A percentile compares a stretch with the other conserved stretches of the same genome.
These are phyloP conservation scores for Liasis olivaceus DNA, from an alignment of 2,797 vertebrate genomes.

Conservation along the genomic window DNA sequence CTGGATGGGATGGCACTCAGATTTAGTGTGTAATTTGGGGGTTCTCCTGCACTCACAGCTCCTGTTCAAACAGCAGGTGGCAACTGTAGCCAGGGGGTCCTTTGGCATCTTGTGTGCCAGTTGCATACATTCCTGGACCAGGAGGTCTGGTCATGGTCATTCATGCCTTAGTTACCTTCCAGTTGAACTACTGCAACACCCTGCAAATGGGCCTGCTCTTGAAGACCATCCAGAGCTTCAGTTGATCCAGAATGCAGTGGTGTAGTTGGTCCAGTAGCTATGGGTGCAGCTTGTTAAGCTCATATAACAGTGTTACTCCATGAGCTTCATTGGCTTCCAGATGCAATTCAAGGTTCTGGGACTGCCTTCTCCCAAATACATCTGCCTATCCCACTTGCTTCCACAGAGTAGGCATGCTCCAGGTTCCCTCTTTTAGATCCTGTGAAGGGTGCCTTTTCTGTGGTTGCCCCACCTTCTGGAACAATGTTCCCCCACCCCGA, in stretches of 20 bases:
- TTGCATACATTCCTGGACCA: neutral
- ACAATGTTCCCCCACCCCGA: neutral
- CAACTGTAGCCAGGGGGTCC: neutral
- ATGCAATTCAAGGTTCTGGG: neutral
- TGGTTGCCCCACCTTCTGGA: neutral
- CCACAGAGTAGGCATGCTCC: neutral
- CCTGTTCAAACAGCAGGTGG: neutral
- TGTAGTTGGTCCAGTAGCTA: neutral
- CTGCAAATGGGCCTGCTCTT: neutral
- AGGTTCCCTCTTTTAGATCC: neutral
- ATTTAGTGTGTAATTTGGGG: neutral
- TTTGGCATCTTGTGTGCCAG: neutral
- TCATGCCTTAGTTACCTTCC: neutral
- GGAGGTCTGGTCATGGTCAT: neutral
- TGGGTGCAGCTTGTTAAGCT: neutral
- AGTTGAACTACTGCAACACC: neutral
- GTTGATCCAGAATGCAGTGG: neutral
- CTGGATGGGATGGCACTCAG: neutral
- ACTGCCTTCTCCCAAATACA: neutral
- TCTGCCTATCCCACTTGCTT: neutral
- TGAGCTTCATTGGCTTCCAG: neutral
- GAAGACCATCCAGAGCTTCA: neutral
- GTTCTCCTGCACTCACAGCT: neutral
- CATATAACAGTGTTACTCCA: neutral
- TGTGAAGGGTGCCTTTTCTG: neutral